These are phyloP conservation scores for Lepisosteus osseus DNA, from an alignment of 2,113 vertebrate genomes.

Conservation along the genomic window DNA sequence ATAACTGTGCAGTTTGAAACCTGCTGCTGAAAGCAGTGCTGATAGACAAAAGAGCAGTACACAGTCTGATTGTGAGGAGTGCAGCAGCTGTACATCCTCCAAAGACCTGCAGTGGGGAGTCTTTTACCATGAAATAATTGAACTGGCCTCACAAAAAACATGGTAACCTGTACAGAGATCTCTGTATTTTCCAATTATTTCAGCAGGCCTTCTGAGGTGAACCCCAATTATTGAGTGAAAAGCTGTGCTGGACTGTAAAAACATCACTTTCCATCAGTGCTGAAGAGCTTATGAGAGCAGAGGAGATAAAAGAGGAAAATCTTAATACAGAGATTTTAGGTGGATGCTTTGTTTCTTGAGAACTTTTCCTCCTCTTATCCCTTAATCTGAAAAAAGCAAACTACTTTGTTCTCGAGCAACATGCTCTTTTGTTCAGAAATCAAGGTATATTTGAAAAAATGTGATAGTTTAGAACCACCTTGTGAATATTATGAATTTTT, in stretches of 20 bases:
- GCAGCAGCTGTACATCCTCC: constrained; percentile 34
- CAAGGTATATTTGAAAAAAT: no score
- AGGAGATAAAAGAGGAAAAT: constrained; percentile 9
- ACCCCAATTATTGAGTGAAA: constrained; percentile 57
- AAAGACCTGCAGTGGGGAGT: constrained; percentile 28
- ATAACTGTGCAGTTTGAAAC: constrained; percentile 18
- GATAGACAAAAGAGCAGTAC: not conserved
- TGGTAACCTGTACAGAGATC: constrained; percentile 39
- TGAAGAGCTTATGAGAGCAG: constrained; percentile 9
- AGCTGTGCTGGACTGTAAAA: constrained; percentile 49
- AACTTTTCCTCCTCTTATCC: no score
- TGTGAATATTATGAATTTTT: no score
- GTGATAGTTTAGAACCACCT: no score
- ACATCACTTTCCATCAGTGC: constrained; percentile 44
- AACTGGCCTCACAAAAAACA: constrained; percentile 40
- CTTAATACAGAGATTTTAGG: not conserved
- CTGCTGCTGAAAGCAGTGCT: constrained; percentile 7
- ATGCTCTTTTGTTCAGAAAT: no score
- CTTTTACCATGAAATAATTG: constrained; percentile 52
- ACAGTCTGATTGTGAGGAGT: constrained; percentile 26
- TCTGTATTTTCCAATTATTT: constrained; percentile 58
- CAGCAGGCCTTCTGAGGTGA: constrained; percentile 42
- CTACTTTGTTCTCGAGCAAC: no score
- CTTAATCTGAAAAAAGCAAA: no score
- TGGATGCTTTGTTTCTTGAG: no score